Evolutionary conservation across 2,888 invertebrate species (phyloP).

Genomic region (Hypolimnas misippus): DNA sequence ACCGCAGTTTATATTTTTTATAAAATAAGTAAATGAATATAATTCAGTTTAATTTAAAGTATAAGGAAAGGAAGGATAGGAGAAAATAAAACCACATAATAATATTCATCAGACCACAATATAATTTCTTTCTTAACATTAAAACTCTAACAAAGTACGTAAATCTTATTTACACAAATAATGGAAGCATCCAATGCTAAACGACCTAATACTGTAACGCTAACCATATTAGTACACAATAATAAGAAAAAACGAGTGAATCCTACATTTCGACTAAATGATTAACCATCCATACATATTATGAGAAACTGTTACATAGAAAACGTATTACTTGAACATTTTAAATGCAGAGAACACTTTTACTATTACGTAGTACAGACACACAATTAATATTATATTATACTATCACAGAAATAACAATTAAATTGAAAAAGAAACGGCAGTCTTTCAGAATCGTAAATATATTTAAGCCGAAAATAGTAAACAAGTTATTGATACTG

Average conservation of each 20-base stretch:
- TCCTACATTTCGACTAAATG: slow-evolving; percentile 36
- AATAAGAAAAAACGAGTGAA: slow-evolving; percentile 40
- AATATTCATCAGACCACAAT: slow-evolving; percentile 70
- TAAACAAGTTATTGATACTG: background rate
- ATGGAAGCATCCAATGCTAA: slow-evolving; percentile 76
- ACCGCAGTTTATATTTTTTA: background rate
- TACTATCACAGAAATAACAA: slow-evolving; percentile 61
- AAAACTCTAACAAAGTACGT: slow-evolving; percentile 74
- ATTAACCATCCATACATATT: slow-evolving; percentile 40
- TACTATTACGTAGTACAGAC: slow-evolving; percentile 28
- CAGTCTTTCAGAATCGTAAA: slow-evolving; percentile 51
- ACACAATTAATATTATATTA: slow-evolving; percentile 23
- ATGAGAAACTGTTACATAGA: slow-evolving; percentile 26
- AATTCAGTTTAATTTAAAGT: background rate
- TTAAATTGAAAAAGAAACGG: slow-evolving; percentile 49
- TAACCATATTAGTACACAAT: slow-evolving; percentile 48
- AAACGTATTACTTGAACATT: slow-evolving; percentile 24
- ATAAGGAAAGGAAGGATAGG: background rate
- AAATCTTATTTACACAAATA: slow-evolving; percentile 78
- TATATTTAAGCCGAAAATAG: background rate
- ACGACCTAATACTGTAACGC: slow-evolving; percentile 69
- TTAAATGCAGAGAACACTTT: slow-evolving; percentile 27
- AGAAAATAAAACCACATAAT: slow-evolving; percentile 53
- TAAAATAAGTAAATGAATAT: background rate
- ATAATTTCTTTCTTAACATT: slow-evolving; percentile 72